phyloP scores from a whole-genome alignment of 2,113 vertebrate species.

The Podarcis muralis region DNA sequence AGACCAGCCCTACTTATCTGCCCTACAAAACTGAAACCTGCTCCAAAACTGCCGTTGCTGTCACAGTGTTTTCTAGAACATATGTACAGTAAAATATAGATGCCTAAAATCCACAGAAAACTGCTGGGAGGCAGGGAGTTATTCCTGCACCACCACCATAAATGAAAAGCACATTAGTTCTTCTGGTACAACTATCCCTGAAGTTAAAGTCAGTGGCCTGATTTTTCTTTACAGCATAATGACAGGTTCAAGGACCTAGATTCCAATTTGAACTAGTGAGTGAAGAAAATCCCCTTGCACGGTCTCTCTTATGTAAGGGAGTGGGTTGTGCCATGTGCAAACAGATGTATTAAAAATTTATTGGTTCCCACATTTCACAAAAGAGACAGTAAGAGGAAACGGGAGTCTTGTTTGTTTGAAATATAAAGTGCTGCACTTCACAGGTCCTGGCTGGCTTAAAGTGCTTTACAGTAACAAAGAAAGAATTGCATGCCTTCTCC shows the following conservation, averaged over 20 bases:
- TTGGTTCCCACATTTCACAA: neutral
- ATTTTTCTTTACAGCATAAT: neutral
- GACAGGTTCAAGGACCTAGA: neutral
- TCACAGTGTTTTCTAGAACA: neutral
- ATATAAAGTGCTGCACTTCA: neutral
- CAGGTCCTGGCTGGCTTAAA: neutral
- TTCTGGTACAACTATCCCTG: neutral
- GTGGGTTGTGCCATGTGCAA: neutral
- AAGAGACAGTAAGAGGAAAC: neutral
- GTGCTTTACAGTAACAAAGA: neutral
- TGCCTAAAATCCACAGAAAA: neutral
- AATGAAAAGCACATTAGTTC: neutral
- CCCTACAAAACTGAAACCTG: neutral
- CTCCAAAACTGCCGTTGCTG: neutral
- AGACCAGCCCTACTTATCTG: neutral
- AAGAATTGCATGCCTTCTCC: neutral
- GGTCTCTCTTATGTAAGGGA: neutral
- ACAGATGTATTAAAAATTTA: neutral
- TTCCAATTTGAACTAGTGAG: neutral
- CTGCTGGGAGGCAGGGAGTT: neutral
- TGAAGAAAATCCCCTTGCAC: neutral
- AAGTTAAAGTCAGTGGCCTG: neutral
- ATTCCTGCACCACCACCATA: neutral
- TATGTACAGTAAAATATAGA: neutral
- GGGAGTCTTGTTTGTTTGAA: neutral